Base-by-base conservation (phyloP, 2,888 invertebrate genomes). In the Phyllotreta cruciferae region DNA sequence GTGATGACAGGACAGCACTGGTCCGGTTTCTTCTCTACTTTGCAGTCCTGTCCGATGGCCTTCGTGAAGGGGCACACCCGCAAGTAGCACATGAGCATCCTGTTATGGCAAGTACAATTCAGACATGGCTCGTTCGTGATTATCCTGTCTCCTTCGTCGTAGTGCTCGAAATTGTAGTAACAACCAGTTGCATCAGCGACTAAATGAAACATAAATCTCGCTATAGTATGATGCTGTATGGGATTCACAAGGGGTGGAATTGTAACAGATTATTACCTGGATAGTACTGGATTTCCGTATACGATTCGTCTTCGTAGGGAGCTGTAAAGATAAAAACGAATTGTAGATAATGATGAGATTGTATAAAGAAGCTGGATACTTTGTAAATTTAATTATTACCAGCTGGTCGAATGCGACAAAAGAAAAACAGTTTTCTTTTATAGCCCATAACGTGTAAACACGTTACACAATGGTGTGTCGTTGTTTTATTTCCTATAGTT, bases 11-110 rank as follows among this genome's bases (percentile, higher is more conserved):
- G 96, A 79, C 96, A 96, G 79, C 96, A 96, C 81, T 95, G 95
- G 79, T 95, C 95, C 41, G 92, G 89, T 70, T 91, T 88, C 82
- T 94, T 95, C 80, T 94, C 94, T 39, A 94, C 90, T 56, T 88
- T 90, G 80, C 96, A 96, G 80, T 95, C 91, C 79, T 94, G 93
- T 68, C 95, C 95, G 75, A 96, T 93, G 14, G 94, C 91, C 81
- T 95, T 95, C 45, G 94, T 93, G 83, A 94, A 96, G 42, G 96
- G 96, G 78, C 96, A 96, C 34, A 96, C 94, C 78, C 93, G 85
- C 73, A 96, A 85, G 83, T 94, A 96, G 81, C 96, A 96, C 95
- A 96, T 95, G 67, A 96, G 86, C 94, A 95, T 95, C 78, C 90
- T 89, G 79, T 94, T 94, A 85, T 94, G 93, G 82, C 96, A 96